Percentiles rank a stretch among this genome's conserved stretches.
These are phyloP conservation scores for Drosophila peninsularis DNA, from an alignment of 2,888 invertebrate species.

Conservation along the genomic window DNA sequence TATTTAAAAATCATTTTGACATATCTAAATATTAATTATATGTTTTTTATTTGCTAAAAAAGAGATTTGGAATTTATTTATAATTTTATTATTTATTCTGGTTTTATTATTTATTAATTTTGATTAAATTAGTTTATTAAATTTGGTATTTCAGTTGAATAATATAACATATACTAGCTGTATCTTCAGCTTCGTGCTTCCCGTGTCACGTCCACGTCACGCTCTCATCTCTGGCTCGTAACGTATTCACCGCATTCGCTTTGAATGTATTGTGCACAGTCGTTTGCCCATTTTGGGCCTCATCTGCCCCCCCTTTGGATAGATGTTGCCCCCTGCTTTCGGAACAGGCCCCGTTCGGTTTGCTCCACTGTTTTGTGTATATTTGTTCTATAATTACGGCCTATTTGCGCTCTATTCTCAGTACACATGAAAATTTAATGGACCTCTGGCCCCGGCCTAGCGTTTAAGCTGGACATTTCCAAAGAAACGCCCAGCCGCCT, in stretches of 20 bases:
- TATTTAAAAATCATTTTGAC: too few relatives aligned
- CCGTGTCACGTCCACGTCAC: slow-evolving; percentile 17
- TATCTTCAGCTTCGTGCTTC: too few relatives aligned
- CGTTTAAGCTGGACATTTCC: slow-evolving; percentile 44
- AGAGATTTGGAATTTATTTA: too few relatives aligned
- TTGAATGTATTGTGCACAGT: slow-evolving; percentile 27
- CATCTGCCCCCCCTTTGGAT: slow-evolving; percentile 20
- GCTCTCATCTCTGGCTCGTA: slow-evolving; percentile 21
- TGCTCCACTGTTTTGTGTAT: slow-evolving; percentile 55
- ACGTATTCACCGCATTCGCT: slow-evolving; percentile 33
- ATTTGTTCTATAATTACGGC: slow-evolving; percentile 74
- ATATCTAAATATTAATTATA: too few relatives aligned
- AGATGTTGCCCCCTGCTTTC: neutral
- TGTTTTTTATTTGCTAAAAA: too few relatives aligned
- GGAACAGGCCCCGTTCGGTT: slow-evolving; percentile 6
- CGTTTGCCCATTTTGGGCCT: slow-evolving; percentile 47
- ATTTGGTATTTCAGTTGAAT: too few relatives aligned
- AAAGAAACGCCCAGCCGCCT: slow-evolving; percentile 39
- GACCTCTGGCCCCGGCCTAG: slow-evolving; percentile 45
- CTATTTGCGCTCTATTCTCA: slow-evolving; percentile 72
- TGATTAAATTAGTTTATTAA: too few relatives aligned
- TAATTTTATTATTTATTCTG: too few relatives aligned
- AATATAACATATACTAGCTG: too few relatives aligned
- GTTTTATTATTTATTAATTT: too few relatives aligned
- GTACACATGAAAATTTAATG: slow-evolving; percentile 71